Percentiles rank a stretch among this genome's conserved stretches.
These are phyloP conservation scores for Myzus persicae DNA, from an alignment of 1,140 invertebrate species.

Conservation along the genomic window DNA sequence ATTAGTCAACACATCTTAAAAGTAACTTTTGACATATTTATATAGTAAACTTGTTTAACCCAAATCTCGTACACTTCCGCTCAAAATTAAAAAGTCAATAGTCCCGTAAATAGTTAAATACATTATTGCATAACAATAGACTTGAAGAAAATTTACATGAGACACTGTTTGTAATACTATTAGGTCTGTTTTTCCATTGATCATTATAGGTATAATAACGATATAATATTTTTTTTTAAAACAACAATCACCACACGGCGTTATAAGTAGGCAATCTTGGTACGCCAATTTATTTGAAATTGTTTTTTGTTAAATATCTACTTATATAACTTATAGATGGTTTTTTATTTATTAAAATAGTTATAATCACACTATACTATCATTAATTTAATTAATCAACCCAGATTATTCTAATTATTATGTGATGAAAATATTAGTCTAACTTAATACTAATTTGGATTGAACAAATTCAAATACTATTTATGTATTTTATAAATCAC, in stretches of 20 bases:
- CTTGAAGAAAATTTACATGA: no score
- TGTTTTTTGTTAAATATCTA: no score
- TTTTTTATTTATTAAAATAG: no score
- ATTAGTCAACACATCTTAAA: background rate
- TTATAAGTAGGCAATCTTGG: background rate
- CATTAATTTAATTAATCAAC: no score
- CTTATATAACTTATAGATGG: no score
- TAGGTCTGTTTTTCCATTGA: background rate
- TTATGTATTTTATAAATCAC: no score
- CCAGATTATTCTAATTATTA: background rate
- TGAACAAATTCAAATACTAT: no score
- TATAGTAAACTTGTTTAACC: background rate
- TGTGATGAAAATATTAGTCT: no score
- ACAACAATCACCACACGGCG: background rate
- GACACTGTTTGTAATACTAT: no score
- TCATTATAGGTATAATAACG: background rate
- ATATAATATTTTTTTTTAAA: background rate
- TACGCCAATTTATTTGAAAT: background rate
- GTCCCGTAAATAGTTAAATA: background rate
- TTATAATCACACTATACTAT: no score
- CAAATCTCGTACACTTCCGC: background rate
- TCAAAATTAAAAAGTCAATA: background rate
- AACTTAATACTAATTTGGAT: no score
- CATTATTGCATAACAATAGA: background rate
- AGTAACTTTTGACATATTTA: background rate